Conservation (phyloP, 2,888 invertebrate genomes). For the Keiferia lycopersicella region DNA sequence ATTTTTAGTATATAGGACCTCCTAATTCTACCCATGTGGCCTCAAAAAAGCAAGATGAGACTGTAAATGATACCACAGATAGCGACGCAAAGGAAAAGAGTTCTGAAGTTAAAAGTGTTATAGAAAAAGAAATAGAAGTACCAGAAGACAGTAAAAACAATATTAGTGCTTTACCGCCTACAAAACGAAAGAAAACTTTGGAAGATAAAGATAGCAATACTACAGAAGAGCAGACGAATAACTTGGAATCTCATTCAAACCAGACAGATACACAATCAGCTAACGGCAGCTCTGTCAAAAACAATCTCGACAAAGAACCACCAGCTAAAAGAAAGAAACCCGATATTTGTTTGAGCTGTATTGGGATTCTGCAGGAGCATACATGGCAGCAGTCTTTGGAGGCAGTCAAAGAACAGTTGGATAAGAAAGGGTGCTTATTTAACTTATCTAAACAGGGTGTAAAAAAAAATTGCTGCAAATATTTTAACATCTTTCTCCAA, state of each 20-base stretch:
- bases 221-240: background rate
- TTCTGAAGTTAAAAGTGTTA: background rate
- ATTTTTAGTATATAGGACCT: background rate
- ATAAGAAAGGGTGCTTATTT: slow-evolving; percentile 71
- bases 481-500: too few species aligned
- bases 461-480: too few species aligned
- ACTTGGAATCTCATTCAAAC: background rate
- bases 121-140: too few species aligned
- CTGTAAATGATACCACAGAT: background rate
- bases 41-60: too few species aligned
- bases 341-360: slow-evolving; percentile 84
- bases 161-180: too few species aligned
- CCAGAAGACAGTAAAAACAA: too few species aligned
- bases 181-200: too few species aligned
- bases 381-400: slow-evolving; percentile 78
- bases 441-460: too few species aligned
- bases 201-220: too few species aligned
- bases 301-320: slow-evolving; percentile 34
- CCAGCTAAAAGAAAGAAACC: slow-evolving; percentile 69
- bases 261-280: background rate
- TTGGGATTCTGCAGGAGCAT: slow-evolving; percentile 85
- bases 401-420: slow-evolving; percentile 75
- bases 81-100: background rate
- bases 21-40: background rate
- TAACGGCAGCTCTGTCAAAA: background rate